Evolutionary conservation across 2,797 vertebrate genomes (phyloP).

Genomic region (Bovichtus diacanthus): DNA sequence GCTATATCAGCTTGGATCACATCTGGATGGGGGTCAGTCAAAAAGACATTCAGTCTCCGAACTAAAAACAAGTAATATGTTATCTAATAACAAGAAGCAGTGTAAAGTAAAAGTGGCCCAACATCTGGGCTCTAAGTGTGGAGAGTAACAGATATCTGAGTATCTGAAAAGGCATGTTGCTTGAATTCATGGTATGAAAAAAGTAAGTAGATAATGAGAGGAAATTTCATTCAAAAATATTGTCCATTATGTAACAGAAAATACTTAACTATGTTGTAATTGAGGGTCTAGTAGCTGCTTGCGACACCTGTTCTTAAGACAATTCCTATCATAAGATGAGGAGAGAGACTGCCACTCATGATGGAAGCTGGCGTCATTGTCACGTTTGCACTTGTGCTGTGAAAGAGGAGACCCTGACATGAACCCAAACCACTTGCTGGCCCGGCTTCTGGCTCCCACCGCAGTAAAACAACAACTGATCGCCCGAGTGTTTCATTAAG

Average conservation of each 20-base stretch:
- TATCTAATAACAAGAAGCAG: neutral
- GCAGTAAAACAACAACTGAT: constrained; percentile 70
- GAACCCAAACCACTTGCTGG: constrained; percentile 66
- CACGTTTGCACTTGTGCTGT: constrained; percentile 68
- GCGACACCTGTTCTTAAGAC: constrained; percentile 61
- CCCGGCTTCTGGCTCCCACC: constrained; percentile 53
- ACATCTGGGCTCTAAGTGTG: constrained; percentile 23
- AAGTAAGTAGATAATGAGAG: neutral
- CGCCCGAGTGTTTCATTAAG: constrained; percentile 71
- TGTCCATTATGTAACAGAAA: constrained; percentile 26
- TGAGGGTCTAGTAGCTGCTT: constrained; percentile 2
- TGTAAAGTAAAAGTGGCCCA: neutral
- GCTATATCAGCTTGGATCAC: constrained; percentile 17
- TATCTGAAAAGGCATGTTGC: neutral
- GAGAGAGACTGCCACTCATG: constrained; percentile 38
- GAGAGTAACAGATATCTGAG: neutral
- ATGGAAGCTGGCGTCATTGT: constrained; percentile 70
- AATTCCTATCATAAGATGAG: constrained; percentile 46
- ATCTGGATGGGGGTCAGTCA: constrained; percentile 15
- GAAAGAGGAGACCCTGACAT: constrained; percentile 62
- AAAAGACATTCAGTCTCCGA: neutral
- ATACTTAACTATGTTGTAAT: constrained; percentile 1
- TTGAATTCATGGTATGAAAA: constrained; percentile 9
- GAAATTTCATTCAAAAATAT: constrained; percentile 23
- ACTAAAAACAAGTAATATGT: neutral